Conservation (phyloP, 2,113 vertebrate species). For the Heterotis niloticus region DNA sequence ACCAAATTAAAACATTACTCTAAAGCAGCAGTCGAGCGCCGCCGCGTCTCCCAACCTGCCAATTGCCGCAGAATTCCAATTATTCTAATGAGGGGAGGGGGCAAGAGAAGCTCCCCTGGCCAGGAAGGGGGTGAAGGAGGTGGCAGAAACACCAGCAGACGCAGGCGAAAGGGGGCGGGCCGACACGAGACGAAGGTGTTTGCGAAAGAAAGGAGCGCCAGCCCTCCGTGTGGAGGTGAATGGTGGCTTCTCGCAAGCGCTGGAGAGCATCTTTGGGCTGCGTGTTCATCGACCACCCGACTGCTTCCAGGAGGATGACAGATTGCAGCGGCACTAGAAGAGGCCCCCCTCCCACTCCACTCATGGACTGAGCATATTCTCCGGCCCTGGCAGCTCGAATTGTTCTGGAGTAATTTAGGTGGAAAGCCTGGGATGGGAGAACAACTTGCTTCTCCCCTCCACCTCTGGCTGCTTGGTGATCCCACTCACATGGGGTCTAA, state of each 20-base stretch:
- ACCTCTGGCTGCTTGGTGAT: not conserved
- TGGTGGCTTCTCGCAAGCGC: not conserved
- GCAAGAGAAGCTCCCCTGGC: conserved; percentile 40
- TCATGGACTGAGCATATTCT: not conserved
- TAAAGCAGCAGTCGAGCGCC: conserved; percentile 33
- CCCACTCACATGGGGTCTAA: not conserved
- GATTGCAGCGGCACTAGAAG: not conserved
- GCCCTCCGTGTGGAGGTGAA: not conserved
- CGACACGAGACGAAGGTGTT: not conserved
- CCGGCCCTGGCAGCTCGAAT: not conserved
- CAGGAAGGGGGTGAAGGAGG: conserved; percentile 21
- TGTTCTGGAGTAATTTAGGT: not conserved
- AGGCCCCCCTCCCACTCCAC: not conserved
- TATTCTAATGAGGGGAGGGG: conserved; percentile 44
- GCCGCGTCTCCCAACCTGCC: conserved; percentile 42
- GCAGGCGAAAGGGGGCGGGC: conserved; percentile 23
- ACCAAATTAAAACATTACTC: conserved; percentile 64
- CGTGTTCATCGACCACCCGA: not conserved
- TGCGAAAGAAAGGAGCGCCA: conserved; percentile 19
- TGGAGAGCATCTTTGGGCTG: conserved; percentile 11
- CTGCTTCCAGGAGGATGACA: not conserved
- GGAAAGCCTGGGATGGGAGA: not conserved
- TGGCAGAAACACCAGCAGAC: conserved; percentile 16
- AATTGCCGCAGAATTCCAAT: conserved; percentile 51
- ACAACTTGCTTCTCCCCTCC: not conserved